Evolutionary conservation across 1,140 invertebrate genomes (phyloP).

Genomic region (Neoseiulus cucumeris): DNA sequence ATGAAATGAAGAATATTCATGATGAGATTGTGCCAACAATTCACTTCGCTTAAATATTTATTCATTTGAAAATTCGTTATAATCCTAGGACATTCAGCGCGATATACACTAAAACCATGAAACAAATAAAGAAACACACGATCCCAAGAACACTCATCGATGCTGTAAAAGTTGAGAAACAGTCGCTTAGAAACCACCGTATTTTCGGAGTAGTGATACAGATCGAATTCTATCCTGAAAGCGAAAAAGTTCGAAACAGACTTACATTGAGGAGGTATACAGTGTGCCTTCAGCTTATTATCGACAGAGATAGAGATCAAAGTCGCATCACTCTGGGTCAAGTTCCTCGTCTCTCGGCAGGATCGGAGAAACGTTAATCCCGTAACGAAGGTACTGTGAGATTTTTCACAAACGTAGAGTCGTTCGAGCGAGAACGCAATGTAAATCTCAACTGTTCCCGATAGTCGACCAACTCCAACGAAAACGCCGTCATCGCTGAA

Average conservation of each 20-base stretch:
- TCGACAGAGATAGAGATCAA: conserved; percentile 83
- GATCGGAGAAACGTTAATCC: conserved; percentile 63
- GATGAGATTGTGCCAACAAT: too few species aligned
- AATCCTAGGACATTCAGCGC: conserved; percentile 19
- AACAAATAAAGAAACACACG: conserved; percentile 17
- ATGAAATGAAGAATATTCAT: too few species aligned
- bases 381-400: conserved; percentile 84
- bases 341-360: conserved; percentile 37
- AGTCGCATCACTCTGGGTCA: conserved; percentile 49
- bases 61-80: neutral
- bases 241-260: conserved; percentile 17
- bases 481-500: conserved; percentile 66
- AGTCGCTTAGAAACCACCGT: neutral
- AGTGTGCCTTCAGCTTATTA: conserved; percentile 74
- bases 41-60: too few species aligned
- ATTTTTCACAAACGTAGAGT: conserved; percentile 52
- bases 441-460: conserved; percentile 69
- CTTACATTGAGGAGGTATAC: conserved; percentile 58
- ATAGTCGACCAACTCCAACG: conserved; percentile 76
- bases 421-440: conserved; percentile 66
- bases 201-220: neutral
- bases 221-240: neutral
- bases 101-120: conserved; percentile 19
- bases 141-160: conserved; percentile 20
- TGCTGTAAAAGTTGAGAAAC: conserved; percentile 13